A percentile compares a stretch with the other conserved stretches of the same genome.
These are phyloP conservation scores for Drosophila burlai DNA, from an alignment of 1,140 invertebrate species.

Conservation along the genomic window DNA sequence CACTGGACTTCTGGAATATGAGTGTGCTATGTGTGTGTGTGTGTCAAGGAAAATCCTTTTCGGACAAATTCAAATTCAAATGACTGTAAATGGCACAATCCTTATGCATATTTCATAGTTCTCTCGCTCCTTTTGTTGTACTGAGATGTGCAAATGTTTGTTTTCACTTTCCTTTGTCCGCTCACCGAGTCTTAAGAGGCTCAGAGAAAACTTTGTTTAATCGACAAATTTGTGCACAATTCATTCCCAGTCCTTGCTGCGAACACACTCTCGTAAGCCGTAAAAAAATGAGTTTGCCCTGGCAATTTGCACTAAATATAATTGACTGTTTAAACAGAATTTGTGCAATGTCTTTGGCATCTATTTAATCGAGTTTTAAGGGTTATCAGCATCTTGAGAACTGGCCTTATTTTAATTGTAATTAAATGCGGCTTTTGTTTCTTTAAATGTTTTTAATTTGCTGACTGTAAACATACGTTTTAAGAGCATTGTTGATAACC, in stretches of 20 bases:
- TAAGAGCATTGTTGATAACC: not conserved
- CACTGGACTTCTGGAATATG: not conserved
- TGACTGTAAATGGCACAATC: conserved; percentile 53
- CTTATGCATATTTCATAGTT: conserved; percentile 57
- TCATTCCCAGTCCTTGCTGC: conserved; percentile 1
- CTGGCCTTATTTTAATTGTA: too few species aligned
- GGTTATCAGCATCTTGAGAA: not conserved
- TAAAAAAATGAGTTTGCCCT: conserved; percentile 5
- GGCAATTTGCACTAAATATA: conserved; percentile 12
- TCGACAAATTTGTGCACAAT: conserved; percentile 46
- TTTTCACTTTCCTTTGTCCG: conserved; percentile 44
- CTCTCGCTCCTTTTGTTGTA: conserved; percentile 35
- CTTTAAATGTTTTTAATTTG: not conserved
- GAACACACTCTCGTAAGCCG: conserved; percentile 6
- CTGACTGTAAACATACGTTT: not conserved
- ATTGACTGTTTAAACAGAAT: conserved; percentile 7
- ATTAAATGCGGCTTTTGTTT: not conserved
- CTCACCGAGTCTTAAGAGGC: conserved; percentile 24
- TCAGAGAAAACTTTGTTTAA: conserved; percentile 31
- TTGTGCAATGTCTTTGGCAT: not conserved
- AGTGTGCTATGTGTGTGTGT: not conserved
- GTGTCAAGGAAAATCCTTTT: conserved; percentile 33
- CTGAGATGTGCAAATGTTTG: conserved; percentile 30
- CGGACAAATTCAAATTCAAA: conserved; percentile 51
- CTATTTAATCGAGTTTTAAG: not conserved